Evolutionary conservation across 1,140 invertebrate genomes (phyloP).

Genomic region (Himalopsyche phryganea): DNA sequence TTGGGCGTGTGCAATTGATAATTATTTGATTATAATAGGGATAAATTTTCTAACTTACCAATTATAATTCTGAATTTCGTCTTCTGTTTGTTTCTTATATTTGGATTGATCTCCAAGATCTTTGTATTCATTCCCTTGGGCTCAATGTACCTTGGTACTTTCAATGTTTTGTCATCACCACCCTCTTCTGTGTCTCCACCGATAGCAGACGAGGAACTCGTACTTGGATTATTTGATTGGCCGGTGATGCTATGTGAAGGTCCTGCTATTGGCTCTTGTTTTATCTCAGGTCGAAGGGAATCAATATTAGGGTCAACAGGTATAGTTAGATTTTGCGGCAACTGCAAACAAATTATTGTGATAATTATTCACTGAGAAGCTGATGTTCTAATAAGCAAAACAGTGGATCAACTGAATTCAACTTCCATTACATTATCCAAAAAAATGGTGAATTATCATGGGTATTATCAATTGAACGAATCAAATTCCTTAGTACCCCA

Average conservation of each 20-base stretch:
- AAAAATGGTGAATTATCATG: background rate
- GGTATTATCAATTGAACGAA: background rate
- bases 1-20: no score
- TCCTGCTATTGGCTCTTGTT: background rate
- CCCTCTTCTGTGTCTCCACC: constrained; percentile 31
- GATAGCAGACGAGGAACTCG: background rate
- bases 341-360: background rate
- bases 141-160: constrained; percentile 41
- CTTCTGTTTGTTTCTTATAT: constrained; percentile 46
- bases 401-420: background rate
- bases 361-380: background rate
- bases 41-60: constrained; percentile 42
- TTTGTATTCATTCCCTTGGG: constrained; percentile 38
- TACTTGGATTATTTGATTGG: background rate
- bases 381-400: background rate
- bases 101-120: constrained; percentile 42
- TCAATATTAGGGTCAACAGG: constrained; percentile 9
- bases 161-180: constrained; percentile 35
- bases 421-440: background rate
- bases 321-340: constrained; percentile 15
- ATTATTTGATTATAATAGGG: no score
- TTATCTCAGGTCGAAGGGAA: constrained; percentile 16
- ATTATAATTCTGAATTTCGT: constrained; percentile 48
- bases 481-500: background rate
- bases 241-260: background rate